Evolutionary conservation across 2,797 vertebrate species (phyloP).

Genomic region (Enteromius paludinosus): DNA sequence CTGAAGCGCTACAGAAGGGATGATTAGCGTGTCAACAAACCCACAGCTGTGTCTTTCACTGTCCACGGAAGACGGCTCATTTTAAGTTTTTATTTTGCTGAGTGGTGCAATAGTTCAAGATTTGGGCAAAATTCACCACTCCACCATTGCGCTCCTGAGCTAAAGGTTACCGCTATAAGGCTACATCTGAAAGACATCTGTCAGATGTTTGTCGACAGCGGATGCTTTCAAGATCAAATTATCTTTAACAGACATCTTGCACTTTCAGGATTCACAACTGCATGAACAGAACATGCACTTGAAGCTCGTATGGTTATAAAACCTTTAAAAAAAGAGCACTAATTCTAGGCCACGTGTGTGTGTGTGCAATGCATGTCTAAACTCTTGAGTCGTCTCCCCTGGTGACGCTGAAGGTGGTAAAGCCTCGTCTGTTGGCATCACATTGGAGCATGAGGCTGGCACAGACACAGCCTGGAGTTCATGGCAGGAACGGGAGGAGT

Average conservation of each 20-base stretch:
- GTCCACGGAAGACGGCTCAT: too few species aligned
- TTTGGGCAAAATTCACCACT: neutral
- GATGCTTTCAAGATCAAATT: too few species aligned
- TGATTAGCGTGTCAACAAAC: neutral
- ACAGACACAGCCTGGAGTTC: neutral
- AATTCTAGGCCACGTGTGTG: neutral
- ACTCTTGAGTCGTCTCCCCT: neutral
- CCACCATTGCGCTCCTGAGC: neutral
- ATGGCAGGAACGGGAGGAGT: constrained; percentile 26
- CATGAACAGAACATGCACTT: too few species aligned
- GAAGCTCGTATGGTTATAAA: neutral
- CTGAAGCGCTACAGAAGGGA: neutral
- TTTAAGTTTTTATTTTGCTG: neutral
- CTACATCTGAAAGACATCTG: too few species aligned
- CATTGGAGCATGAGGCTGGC: neutral
- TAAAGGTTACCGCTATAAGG: neutral
- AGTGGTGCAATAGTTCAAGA: neutral
- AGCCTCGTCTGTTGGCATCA: constrained; percentile 1
- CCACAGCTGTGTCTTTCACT: neutral
- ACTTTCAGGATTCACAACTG: too few species aligned
- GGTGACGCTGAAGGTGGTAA: neutral
- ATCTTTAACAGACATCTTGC: too few species aligned
- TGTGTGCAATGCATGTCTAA: neutral
- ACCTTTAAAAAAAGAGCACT: neutral
- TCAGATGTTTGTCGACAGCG: too few species aligned